These are phyloP conservation scores for Sthenelais limicola DNA, from an alignment of 2,888 invertebrate species.

Conservation along the genomic window DNA sequence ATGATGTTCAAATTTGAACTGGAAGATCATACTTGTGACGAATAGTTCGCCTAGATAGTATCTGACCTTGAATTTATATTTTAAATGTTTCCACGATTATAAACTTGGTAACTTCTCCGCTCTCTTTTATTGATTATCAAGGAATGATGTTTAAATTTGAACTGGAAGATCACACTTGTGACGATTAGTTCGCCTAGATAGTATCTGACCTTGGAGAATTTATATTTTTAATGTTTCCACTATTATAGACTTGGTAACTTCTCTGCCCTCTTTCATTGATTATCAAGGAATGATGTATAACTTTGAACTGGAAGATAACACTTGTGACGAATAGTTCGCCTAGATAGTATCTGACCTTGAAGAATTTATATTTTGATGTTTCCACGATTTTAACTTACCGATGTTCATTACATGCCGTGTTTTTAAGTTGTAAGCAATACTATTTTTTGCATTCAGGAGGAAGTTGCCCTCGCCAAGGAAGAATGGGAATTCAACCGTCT, in stretches of 20 bases:
- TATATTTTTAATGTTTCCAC: not conserved
- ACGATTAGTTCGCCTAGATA: slow-evolving; percentile 45
- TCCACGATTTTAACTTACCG: not conserved
- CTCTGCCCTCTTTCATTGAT: too few species aligned
- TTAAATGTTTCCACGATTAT: too few species aligned
- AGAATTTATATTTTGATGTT: not conserved
- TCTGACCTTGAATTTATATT: slow-evolving; percentile 44
- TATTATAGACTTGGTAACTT: not conserved
- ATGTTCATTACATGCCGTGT: too few species aligned
- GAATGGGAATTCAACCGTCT: slow-evolving; percentile 89
- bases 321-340: slow-evolving; percentile 33
- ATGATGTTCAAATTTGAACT: slow-evolving; percentile 11
- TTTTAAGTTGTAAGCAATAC: too few species aligned
- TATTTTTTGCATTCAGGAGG: too few species aligned
- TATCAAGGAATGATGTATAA: slow-evolving; percentile 12
- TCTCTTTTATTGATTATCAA: not conserved
- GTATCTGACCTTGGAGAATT: slow-evolving; percentile 45
- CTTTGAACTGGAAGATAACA: slow-evolving; percentile 16
- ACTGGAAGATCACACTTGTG: slow-evolving; percentile 5
- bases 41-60: slow-evolving; percentile 48
- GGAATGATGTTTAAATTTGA: slow-evolving; percentile 16
- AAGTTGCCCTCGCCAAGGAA: slow-evolving; percentile 77
- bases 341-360: slow-evolving; percentile 51
- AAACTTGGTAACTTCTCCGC: not conserved
- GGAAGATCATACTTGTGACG: slow-evolving; percentile 9